Conservation (phyloP, 2,113 vertebrate genomes). For the Syrmaticus mikado region DNA sequence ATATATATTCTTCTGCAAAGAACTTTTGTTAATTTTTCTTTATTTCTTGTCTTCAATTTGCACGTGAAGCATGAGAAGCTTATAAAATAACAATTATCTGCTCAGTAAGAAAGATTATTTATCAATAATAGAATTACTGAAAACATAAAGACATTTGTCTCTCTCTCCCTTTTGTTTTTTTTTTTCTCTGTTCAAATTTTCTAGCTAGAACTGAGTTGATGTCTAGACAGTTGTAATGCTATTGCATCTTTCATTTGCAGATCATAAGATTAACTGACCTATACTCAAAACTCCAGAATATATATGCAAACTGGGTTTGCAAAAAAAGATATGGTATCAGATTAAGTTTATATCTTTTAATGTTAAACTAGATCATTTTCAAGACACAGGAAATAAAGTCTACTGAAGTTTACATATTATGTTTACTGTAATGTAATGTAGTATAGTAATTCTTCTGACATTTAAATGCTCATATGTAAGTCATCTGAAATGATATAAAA, state of each 20-base stretch:
- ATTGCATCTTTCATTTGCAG: not conserved
- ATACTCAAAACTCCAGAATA: not conserved
- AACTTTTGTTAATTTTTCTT: conserved; percentile 17
- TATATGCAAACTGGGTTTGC: not conserved
- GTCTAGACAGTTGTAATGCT: not conserved
- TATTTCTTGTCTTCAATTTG: not conserved
- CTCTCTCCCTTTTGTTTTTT: not conserved
- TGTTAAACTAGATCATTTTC: not conserved
- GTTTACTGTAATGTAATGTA: not conserved
- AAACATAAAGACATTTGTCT: not conserved
- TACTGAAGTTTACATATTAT: not conserved
- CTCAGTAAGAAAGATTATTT: not conserved
- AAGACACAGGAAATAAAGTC: not conserved
- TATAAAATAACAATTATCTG: conserved; percentile 3
- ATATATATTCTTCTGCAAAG: not conserved
- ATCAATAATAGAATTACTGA: not conserved
- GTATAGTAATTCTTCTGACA: not conserved
- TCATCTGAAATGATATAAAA: not conserved
- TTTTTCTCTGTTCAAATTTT: not conserved
- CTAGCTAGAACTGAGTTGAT: not conserved
- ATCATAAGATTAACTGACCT: not conserved
- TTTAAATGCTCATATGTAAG: not conserved
- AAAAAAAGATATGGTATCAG: not conserved
- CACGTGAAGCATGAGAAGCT: not conserved
- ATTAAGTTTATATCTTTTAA: not conserved